A percentile compares a stretch with the other conserved stretches of the same genome.
These are phyloP conservation scores for Drosophila mauritiana DNA, from an alignment of 1,140 invertebrate genomes.

Conservation along the genomic window DNA sequence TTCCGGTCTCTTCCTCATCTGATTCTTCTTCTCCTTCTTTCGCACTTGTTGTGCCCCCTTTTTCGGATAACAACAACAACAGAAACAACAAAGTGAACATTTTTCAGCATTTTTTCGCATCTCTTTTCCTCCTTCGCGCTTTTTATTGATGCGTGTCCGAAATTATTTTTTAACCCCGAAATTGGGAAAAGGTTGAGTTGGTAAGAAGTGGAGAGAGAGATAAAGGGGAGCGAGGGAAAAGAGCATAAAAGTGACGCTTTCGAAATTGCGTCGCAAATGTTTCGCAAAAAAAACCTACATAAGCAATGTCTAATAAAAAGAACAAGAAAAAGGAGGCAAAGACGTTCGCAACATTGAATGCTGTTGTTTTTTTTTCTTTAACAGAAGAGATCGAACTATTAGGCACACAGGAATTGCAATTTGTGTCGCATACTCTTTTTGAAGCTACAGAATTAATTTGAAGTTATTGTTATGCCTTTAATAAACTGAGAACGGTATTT, in stretches of 20 bases:
- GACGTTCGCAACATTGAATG: constrained; percentile 35
- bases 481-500: background rate
- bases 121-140: background rate
- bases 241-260: constrained; percentile 59
- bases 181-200: constrained; percentile 3
- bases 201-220: background rate
- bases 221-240: constrained; percentile 6
- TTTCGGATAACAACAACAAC: constrained; percentile 22
- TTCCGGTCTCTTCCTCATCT: constrained; percentile 25
- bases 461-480: background rate
- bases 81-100: constrained; percentile 30
- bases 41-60: constrained; percentile 72
- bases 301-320: constrained; percentile 28
- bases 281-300: constrained; percentile 26
- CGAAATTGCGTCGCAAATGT: constrained; percentile 76
- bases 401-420: background rate
- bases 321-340: constrained; percentile 18
- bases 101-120: constrained; percentile 11
- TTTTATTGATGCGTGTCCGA: constrained; percentile 24
- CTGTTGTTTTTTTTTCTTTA: constrained; percentile 14
- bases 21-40: constrained; percentile 26
- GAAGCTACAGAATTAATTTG: background rate
- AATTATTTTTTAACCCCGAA: constrained; percentile 30
- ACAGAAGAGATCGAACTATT: constrained; percentile 30
- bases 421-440: background rate